Base-by-base conservation (phyloP, 2,797 vertebrate genomes). In the Discoglossus pictus region DNA sequence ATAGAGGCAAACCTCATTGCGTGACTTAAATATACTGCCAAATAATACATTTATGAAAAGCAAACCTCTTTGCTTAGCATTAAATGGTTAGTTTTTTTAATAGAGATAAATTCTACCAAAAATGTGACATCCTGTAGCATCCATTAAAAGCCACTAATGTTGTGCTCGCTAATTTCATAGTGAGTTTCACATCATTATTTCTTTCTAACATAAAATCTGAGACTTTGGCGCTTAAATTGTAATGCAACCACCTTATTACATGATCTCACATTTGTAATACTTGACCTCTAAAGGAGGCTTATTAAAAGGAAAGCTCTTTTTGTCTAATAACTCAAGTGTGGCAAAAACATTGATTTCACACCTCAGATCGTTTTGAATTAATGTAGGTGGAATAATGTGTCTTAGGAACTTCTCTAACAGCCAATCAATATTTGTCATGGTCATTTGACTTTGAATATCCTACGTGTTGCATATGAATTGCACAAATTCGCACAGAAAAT, bases 321-420 rank as follows among this genome's bases (percentile, higher is more conserved):
- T 43, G 38, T 17, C 39, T 58, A 58, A 59, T 44, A 31, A 59
- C 42, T 43, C 38, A 17, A 53, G 50, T 53, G 50, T 43, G 43
- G 54, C 54, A 17, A 23, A 58, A 34, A 24, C 56, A 27, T 39
- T 43, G 24, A 42, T 58, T 58, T 58, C 23, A 43, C 38, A 25
- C 21, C 9, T n/a, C 2, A 23, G 7, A 47, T 8, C 10, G 13
- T 31, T 25, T 34, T n/a, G 13, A 31, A 31, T 16, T 31, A 31
- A 31, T 31, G 8, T 4, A 31, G 27, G 27, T 31, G 8, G 27
- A 31, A 31, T 31, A 4, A 31, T 31, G 8, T 31, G 8, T 8
- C 27, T 31, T 31, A 31, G 8, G 8, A 31, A 31, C 27, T 31
- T 31, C 27, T 31, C 4, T 4, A 4, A 31, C 27, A 31, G 27